A percentile compares a stretch with the other conserved stretches of the same genome.
phyloP scores from a whole-genome alignment of 2,113 vertebrate genomes.

The Oncorhynchus nerka region DNA sequence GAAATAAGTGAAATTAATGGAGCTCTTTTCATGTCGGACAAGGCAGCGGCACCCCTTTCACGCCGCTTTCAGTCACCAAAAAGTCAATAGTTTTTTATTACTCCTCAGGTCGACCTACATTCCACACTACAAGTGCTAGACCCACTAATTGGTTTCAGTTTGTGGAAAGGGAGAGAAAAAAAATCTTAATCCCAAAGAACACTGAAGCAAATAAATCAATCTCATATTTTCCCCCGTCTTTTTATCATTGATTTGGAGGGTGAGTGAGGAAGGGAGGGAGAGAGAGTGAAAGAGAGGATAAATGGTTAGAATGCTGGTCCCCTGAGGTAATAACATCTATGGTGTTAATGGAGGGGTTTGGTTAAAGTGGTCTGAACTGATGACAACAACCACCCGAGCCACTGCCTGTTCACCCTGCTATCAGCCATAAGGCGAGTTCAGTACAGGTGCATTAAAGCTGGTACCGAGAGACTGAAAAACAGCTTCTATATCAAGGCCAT shows the following conservation, averaged over 20 bases:
- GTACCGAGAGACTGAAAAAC: no score
- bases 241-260: conserved; percentile 71
- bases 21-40: conserved; percentile 87
- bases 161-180: conserved; percentile 51
- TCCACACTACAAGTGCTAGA: conserved; percentile 84
- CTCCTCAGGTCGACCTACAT: conserved; percentile 85
- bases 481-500: no score
- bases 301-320: conserved; percentile 66
- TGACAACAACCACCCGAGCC: not conserved
- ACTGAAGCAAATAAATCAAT: conserved; percentile 85
- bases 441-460: no score
- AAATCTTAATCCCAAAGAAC: conserved; percentile 84
- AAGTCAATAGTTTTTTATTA: conserved; percentile 95
- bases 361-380: conserved; percentile 66
- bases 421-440: no score
- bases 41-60: conserved; percentile 85
- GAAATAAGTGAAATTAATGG: conserved; percentile 93
- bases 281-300: conserved; percentile 44
- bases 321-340: conserved; percentile 66
- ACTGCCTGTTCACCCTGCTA: no score
- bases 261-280: conserved; percentile 1
- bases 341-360: conserved; percentile 69
- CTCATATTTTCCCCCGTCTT: conserved; percentile 75
- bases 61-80: conserved; percentile 86
- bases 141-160: conserved; percentile 88